Evolutionary conservation across 1,140 invertebrate genomes (phyloP).

Genomic region (Trigoniulus corallinus): DNA sequence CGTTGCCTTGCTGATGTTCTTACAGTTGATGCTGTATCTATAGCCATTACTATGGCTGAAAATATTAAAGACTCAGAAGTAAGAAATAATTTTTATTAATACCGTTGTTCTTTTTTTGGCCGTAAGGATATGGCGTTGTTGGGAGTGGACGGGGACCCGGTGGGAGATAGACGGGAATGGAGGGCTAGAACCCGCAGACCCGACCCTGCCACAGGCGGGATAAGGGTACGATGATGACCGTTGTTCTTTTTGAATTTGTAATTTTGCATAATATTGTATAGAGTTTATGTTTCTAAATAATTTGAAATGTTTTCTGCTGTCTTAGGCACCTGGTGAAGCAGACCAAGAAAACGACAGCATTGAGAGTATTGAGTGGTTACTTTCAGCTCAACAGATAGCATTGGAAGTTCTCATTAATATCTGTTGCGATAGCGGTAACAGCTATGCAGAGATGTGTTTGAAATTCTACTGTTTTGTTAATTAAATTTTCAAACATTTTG

Average conservation of each 20-base stretch:
- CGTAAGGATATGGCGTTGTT: no score
- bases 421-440: conserved; percentile 40
- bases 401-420: conserved; percentile 52
- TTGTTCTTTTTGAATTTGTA: background rate
- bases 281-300: background rate
- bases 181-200: no score
- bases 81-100: background rate
- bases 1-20: background rate
- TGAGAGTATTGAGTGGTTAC: conserved; percentile 21
- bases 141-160: no score
- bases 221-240: no score
- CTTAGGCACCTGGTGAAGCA: no score
- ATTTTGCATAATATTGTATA: background rate
- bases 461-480: background rate
- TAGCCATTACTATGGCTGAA: background rate
- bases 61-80: background rate
- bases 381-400: conserved; percentile 43
- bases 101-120: no score
- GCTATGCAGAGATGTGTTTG: background rate
- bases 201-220: no score
- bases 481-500: conserved; percentile 3
- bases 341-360: background rate
- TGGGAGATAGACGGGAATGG: no score
- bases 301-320: no score
- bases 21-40: background rate